Conservation (phyloP, 2,797 vertebrate species). For the Falco berigora region DNA sequence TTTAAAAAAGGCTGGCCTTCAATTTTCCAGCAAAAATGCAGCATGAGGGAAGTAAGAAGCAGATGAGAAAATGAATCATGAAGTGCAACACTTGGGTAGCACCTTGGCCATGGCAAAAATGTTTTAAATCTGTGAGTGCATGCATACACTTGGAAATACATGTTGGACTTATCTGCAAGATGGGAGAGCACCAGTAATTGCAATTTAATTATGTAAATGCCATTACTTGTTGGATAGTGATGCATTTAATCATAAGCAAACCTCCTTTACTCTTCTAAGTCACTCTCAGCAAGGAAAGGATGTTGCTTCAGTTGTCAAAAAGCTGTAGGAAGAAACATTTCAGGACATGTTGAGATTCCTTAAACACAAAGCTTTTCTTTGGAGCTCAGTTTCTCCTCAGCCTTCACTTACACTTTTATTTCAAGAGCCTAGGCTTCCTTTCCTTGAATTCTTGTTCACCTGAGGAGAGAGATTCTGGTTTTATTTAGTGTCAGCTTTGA, state of each 20-base stretch:
- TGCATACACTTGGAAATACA: not conserved
- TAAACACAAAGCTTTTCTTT: not conserved
- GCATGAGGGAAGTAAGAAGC: not conserved
- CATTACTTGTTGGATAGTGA: not conserved
- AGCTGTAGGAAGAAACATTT: not conserved
- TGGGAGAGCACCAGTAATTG: conserved; percentile 7
- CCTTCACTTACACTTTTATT: not conserved
- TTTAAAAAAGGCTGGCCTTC: not conserved
- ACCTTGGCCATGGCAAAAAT: not conserved
- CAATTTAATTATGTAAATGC: conserved; percentile 36
- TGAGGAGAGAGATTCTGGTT: not conserved
- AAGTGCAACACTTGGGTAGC: not conserved
- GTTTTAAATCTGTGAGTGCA: not conserved
- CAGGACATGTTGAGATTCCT: not conserved
- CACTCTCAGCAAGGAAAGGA: conserved; percentile 10
- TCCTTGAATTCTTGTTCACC: not conserved
- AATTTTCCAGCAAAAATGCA: not conserved
- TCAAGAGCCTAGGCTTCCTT: not conserved
- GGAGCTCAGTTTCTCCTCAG: not conserved
- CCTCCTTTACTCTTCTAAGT: conserved; percentile 38
- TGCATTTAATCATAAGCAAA: not conserved
- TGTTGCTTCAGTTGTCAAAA: conserved; percentile 21
- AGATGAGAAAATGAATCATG: not conserved
- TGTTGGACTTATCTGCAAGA: not conserved
- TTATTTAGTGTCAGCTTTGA: not conserved